These are phyloP conservation scores for Arothron firmamentum DNA, from an alignment of 2,113 vertebrate genomes.

Conservation along the genomic window DNA sequence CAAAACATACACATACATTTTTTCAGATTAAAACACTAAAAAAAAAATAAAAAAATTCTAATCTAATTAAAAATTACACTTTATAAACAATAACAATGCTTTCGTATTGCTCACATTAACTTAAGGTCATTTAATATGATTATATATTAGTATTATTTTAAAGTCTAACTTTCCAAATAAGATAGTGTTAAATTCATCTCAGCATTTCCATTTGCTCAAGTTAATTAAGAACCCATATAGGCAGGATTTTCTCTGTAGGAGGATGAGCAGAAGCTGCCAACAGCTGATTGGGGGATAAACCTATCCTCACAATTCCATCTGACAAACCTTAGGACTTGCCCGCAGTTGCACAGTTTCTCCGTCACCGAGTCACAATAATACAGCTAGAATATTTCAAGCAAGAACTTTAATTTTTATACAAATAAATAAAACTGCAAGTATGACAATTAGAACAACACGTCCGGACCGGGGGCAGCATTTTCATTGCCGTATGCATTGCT, in stretches of 20 bases:
- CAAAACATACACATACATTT: too few species aligned
- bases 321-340: constrained; percentile 22
- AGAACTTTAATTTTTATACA: too few species aligned
- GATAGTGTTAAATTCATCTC: neutral
- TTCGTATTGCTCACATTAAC: neutral
- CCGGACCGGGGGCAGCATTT: constrained; percentile 82
- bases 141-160: neutral
- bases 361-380: neutral
- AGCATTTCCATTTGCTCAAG: neutral
- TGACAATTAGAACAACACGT: constrained; percentile 84
- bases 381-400: constrained; percentile 1
- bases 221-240: constrained; percentile 3
- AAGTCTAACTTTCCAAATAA: neutral
- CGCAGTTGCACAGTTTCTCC: constrained; percentile 1
- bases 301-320: constrained; percentile 17
- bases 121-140: neutral
- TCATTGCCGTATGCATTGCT: constrained; percentile 84
- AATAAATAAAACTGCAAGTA: constrained; percentile 46
- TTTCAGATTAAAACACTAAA: too few species aligned
- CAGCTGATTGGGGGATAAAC: constrained; percentile 78
- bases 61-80: too few species aligned
- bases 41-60: neutral
- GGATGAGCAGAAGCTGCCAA: constrained; percentile 17
- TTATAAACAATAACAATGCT: neutral
- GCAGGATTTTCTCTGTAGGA: constrained; percentile 9